Evolutionary conservation across 2,797 vertebrate species (phyloP), one percentile per base, ranked within the genome.

Genomic region (Fistularia tabacaria): DNA sequence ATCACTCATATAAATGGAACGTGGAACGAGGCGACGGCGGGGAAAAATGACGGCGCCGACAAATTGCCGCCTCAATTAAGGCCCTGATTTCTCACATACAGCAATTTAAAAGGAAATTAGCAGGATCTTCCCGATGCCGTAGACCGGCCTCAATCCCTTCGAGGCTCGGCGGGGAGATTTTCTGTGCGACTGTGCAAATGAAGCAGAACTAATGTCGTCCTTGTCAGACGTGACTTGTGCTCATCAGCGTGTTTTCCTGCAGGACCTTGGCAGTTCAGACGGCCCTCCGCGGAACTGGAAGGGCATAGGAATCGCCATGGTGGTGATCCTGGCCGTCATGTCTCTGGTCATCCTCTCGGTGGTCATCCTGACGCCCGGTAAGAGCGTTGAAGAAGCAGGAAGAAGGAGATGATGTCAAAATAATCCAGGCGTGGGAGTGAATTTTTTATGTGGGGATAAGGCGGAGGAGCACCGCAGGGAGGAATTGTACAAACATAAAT

Each of bases 231-330:
- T 62, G 55, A 2, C 57, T 62, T 5, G 3, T 43, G 51, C 62
- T 66, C 59, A 67, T 70, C 57, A 51, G 47, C 8, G 7, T 65
- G 41, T 46, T 37, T 68, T 45, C 42, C 42, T 40, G 60, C 85
- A 93, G 92, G 90, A 89, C 69, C 76, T 90, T 74, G 84, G 90
- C 12, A 79, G 84, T 60, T 59, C 87, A 47, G 82, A 83, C 3
- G 88, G 89, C n/a, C 88, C 92, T 6, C 92, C 92, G 1, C 83
- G 90, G 62, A 93, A 93, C 80, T 93, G 92, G 92, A 93, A 91
- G 56, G 92, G 92, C 64, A 93, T 93, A 38, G 91, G 91, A 8
- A 92, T 93, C 0, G 90, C 92, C 38, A 73, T 93, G 89, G 82
- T 93, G 79, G 92, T 93, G 61, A 93, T 93, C 63, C 57, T 91